Conservation (phyloP, 2,888 invertebrate genomes). For the Eilema caniola region DNA sequence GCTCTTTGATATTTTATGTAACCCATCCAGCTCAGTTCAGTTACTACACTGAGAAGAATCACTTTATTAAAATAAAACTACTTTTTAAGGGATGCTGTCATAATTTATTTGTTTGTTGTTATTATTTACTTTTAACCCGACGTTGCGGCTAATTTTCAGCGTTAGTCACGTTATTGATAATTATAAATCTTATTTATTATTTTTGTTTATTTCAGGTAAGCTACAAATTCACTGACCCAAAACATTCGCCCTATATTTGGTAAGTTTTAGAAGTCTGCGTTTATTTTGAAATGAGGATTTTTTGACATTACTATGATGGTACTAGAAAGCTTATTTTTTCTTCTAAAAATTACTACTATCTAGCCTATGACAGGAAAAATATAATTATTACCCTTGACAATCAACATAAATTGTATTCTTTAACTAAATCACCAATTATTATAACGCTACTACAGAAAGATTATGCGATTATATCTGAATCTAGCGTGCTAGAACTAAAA, state of each 20-base stretch:
- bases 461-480: not conserved
- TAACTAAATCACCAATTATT: slow-evolving; percentile 5
- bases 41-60: too few relatives aligned
- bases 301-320: not conserved
- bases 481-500: slow-evolving; percentile 40
- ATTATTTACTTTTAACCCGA: too few relatives aligned
- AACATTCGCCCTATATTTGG: not conserved
- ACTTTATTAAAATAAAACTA: not conserved
- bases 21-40: too few relatives aligned
- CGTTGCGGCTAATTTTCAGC: too few relatives aligned
- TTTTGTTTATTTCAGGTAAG: slow-evolving; percentile 17
- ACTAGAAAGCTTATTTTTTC: not conserved
- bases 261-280: not conserved
- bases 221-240: not conserved
- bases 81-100: too few relatives aligned
- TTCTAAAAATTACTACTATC: not conserved
- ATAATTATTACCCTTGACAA: not conserved
- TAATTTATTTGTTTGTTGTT: too few relatives aligned
- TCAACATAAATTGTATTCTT: not conserved
- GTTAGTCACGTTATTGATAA: not conserved
- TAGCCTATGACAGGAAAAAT: not conserved
- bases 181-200: not conserved
- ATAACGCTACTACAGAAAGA: not conserved
- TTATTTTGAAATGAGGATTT: not conserved
- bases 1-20: too few relatives aligned